Evolutionary conservation across 1,140 invertebrate genomes (phyloP).

Genomic region (Hetaerina americana): DNA sequence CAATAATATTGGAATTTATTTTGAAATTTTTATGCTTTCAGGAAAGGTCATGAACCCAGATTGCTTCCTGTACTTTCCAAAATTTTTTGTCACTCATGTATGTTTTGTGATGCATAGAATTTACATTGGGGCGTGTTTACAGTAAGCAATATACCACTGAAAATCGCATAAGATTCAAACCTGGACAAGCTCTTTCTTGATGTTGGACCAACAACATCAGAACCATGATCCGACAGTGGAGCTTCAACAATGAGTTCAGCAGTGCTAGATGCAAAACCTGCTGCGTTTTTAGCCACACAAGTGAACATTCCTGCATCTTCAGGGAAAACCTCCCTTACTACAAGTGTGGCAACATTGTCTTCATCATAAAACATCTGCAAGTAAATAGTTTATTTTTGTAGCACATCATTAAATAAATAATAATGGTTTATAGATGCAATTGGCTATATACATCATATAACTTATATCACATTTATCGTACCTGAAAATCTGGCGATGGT

Average conservation of each 20-base stretch:
- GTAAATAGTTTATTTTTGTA: slow-evolving; percentile 5
- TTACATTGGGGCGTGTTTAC: neutral
- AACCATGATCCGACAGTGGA: slow-evolving; percentile 76
- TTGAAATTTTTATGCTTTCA: too few species aligned
- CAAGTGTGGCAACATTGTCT: slow-evolving; percentile 79
- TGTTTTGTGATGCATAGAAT: too few species aligned
- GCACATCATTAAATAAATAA: neutral
- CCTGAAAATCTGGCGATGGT: slow-evolving; percentile 69
- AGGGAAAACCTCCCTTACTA: slow-evolving; percentile 90
- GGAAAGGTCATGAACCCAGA: too few species aligned
- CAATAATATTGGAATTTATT: too few species aligned
- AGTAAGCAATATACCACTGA: neutral
- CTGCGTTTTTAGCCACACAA: slow-evolving; percentile 88
- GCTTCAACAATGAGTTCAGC: slow-evolving; percentile 80
- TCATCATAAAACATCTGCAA: slow-evolving; percentile 83
- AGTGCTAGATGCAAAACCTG: slow-evolving; percentile 83
- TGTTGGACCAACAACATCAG: slow-evolving; percentile 56
- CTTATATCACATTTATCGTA: slow-evolving; percentile 15
- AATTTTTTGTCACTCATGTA: too few species aligned
- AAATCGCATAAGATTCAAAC: too few species aligned
- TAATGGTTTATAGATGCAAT: neutral
- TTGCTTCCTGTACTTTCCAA: too few species aligned
- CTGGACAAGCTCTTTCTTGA: slow-evolving; percentile 68
- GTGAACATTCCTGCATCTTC: slow-evolving; percentile 95
- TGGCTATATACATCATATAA: slow-evolving; percentile 1